Base-by-base conservation (phyloP, 2,888 invertebrate species). In the Priocnemis perturbator region DNA sequence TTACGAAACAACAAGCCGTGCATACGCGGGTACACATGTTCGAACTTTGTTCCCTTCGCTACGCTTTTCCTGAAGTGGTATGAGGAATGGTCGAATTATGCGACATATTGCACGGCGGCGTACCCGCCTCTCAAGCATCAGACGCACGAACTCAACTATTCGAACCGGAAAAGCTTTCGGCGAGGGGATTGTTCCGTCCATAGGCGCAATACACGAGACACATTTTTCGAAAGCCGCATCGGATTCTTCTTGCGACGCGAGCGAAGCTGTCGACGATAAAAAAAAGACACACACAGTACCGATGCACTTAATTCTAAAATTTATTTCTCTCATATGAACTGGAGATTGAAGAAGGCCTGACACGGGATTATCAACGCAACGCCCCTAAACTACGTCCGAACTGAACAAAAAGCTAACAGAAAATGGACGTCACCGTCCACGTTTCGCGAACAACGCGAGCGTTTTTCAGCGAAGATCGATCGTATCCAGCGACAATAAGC, bases 31-130 rank as follows among this genome's bases (percentile, higher is more conserved):
- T 79, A 79, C 76, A 79, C 67, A 74, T 76, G 81, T 74, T 72
- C 69, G 61, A 71, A 79, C 73, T 71, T 74, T 67, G 76, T 76
- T 74, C 71, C 78, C 75, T 73, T 47, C 75, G 67, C 15, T 19
- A 61, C 71, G 30, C 64, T 45, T 65, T 52, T 56, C 52, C 50
- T 58, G 48, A 64, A 64, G 66, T 78, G 71, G 74, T 72, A 76
- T 81, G 85, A 84, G 78, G 80, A 82, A 85, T 85, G 74, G 82
- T 69, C 69, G 78, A 85, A 85, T 85, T 85, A 85, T 85, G 81
- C 85, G 82, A 83, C 84, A 84, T 83, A 84, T 85, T 82, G 80
- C 80, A 60, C 72, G 67, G 47, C 69, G 62, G 69, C 60, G 60
- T 59, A 44, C 45, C 65, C 56, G 71, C 60, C 65, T 68, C 45